These are phyloP conservation scores for Sebastes trivittatus DNA, from an alignment of 2,797 vertebrate genomes.

Conservation along the genomic window DNA sequence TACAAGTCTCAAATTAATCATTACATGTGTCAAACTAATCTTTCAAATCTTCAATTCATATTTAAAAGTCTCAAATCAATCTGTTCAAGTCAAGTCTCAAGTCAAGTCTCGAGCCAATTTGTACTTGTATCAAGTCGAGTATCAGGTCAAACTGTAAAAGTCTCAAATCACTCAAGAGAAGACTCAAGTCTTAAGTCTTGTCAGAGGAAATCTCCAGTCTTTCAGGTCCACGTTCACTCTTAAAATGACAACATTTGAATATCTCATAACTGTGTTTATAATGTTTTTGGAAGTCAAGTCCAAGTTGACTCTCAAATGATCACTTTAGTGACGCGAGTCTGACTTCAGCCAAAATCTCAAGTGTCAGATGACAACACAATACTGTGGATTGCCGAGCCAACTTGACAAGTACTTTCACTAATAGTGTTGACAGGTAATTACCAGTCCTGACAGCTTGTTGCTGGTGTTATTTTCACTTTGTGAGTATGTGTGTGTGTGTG, in stretches of 20 bases:
- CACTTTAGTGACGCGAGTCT: not conserved
- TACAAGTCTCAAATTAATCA: not conserved
- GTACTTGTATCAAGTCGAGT: not conserved
- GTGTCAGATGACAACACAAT: not conserved
- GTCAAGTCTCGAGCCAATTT: not conserved
- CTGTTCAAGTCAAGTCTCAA: not conserved
- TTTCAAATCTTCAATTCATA: too few species aligned
- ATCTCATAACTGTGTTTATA: not conserved
- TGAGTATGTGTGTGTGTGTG: too few species aligned
- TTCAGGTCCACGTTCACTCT: not conserved
- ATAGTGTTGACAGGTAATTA: not conserved
- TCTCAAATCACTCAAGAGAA: not conserved
- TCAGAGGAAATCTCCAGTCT: too few species aligned
- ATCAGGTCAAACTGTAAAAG: not conserved
- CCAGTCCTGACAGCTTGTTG: too few species aligned
- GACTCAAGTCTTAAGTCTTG: not conserved
- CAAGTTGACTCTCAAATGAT: not conserved
- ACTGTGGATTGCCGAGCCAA: not conserved
- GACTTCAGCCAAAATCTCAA: not conserved
- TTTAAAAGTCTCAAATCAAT: not conserved
- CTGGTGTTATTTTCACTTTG: fast-evolving
- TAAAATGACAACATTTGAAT: not conserved
- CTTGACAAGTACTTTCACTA: not conserved
- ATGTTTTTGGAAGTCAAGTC: not conserved
- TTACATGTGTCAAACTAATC: too few species aligned